Conservation (phyloP, 2,888 invertebrate genomes). For the Harmothoe impar region DNA sequence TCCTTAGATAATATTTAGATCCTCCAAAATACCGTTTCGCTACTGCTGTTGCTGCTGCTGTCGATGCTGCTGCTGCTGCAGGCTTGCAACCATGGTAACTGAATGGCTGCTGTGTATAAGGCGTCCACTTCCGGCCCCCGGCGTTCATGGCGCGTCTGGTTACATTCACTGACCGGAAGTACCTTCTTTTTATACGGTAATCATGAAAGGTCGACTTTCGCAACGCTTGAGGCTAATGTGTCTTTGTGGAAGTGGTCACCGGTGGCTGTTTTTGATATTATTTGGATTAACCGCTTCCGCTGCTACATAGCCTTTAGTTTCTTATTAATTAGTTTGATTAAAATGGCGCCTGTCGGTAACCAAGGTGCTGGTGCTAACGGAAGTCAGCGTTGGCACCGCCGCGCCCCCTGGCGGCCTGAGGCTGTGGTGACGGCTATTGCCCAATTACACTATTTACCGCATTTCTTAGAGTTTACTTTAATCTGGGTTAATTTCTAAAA, state of each 20-base stretch:
- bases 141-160: no score
- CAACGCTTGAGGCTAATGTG: not conserved
- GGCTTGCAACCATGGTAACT: no score
- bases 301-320: not conserved
- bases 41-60: no score
- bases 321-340: conserved; percentile 1
- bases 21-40: no score
- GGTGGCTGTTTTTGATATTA: not conserved
- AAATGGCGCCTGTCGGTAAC: not conserved
- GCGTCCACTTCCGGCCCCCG: no score
- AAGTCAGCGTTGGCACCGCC: not conserved
- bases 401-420: not conserved
- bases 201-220: no score
- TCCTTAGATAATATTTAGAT: no score
- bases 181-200: no score
- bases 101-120: no score
- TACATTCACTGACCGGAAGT: no score
- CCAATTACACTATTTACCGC: not conserved
- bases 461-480: not conserved
- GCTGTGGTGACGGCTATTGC: conserved; percentile 18
- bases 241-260: not conserved
- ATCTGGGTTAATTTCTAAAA: not conserved
- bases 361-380: not conserved
- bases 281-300: conserved; percentile 1
- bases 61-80: no score